Evolutionary conservation across 1,140 invertebrate species (phyloP), one percentile per base, ranked within the genome.

Genomic region (Augochlora pura): DNA sequence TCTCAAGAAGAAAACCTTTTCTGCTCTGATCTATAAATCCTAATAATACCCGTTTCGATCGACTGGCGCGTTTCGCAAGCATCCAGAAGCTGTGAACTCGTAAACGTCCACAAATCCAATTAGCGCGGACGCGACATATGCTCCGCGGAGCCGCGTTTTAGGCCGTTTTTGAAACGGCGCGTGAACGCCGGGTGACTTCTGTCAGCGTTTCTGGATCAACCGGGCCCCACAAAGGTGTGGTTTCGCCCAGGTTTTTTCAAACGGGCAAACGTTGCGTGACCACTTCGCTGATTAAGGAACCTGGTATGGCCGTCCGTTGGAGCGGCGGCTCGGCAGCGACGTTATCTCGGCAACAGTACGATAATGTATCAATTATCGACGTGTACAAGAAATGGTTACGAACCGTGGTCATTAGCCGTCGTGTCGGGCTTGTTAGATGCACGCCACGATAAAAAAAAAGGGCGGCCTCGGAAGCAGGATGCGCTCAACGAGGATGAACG

Each of bases 201-300:
- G 23, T 74, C 46, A 59, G 66, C 49, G 70, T 46, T 74, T 25
- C 12, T 25, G 52, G 63, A 46, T n/a, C 39, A 66, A 74, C 16
- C 60, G 46, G 49, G 49, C 6, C 6, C 63, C 18, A 7, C n/a
- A 49, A 66, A 74, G 77, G 70, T 16, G 77, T 66, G 63, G 77
- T 74, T 79, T 54, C 68, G 27, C 70, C 59, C 70, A 49, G 23
- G n/a, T n/a, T n/a, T 66, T 73, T 73, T 79, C 63, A 60, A 73
- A 66, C 60, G 23, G 32, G 52, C 16, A 39, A 74, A 65, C 23
- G 38, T 79, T 60, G 77, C 77, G 77, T 79, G 77, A 79, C 63
- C 38, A 60, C 70, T 74, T 74, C 14, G 52, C 23, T 66, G 62
- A 79, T 79, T 79, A 79, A 46, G 39, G 9, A n/a, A n/a, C 46